Evolutionary conservation across 2,797 vertebrate species (phyloP).

Genomic region (Arremon brunneinucha): DNA sequence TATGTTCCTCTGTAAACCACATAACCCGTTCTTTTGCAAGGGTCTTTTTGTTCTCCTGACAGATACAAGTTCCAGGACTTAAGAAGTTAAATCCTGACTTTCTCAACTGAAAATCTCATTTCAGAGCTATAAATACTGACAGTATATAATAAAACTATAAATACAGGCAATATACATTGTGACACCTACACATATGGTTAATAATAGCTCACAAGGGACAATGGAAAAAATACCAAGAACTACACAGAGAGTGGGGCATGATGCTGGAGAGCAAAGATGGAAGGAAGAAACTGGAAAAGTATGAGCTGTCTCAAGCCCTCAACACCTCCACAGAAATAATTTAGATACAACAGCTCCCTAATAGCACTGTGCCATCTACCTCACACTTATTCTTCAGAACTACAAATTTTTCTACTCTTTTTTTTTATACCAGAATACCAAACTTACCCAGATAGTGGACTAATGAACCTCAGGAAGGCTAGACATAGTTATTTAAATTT

Average conservation of each 20-base stretch:
- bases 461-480: background rate
- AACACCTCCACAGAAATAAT: background rate
- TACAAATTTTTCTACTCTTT: background rate
- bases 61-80: background rate
- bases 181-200: slow-evolving; percentile 39
- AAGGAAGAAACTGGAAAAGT: background rate
- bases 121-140: slow-evolving; percentile 49
- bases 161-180: slow-evolving; percentile 28
- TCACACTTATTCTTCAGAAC: background rate
- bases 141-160: slow-evolving; percentile 48
- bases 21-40: background rate
- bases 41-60: background rate
- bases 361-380: background rate
- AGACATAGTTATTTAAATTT: background rate
- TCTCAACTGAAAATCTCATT: slow-evolving; percentile 1
- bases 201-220: slow-evolving; percentile 48
- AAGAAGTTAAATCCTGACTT: slow-evolving; percentile 1
- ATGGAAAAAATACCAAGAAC: slow-evolving; percentile 31
- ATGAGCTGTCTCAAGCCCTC: background rate
- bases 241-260: background rate
- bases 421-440: background rate
- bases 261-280: background rate
- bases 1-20: background rate
- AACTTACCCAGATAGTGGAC: background rate
- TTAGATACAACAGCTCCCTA: background rate